A percentile compares a stretch with the other conserved stretches of the same genome.
phyloP scores from a whole-genome alignment of 1,140 invertebrate species.

The Drosophila burlai region DNA sequence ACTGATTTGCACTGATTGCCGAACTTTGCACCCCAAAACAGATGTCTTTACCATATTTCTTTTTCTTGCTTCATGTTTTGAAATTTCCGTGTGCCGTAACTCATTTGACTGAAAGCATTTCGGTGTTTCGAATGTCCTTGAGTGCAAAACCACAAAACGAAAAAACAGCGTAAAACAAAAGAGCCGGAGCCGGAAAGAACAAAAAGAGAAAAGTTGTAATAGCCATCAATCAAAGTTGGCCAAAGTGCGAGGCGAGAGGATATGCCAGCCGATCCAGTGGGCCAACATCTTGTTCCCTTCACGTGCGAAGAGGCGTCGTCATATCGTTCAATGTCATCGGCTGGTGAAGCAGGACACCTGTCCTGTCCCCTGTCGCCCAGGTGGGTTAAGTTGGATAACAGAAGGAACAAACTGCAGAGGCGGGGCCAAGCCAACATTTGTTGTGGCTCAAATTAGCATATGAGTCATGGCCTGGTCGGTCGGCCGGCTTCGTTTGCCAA shows the following conservation, averaged over 20 bases:
- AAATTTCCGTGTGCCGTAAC: constrained; percentile 34
- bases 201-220: constrained; percentile 53
- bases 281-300: constrained; percentile 27
- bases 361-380: constrained; percentile 20
- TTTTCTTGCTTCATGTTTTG: constrained; percentile 6
- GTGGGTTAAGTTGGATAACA: constrained; percentile 27
- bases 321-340: constrained; percentile 65
- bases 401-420: background rate
- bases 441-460: constrained; percentile 74
- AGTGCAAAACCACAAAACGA: constrained; percentile 33
- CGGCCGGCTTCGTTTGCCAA: constrained; percentile 49
- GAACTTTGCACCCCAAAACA: constrained; percentile 31
- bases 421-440: constrained; percentile 42
- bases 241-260: background rate
- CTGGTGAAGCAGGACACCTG: constrained; percentile 59
- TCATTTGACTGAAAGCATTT: constrained; percentile 82
- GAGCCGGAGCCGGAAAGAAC: constrained; percentile 14
- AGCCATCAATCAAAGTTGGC: constrained; percentile 54
- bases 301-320: constrained; percentile 24
- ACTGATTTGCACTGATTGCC: constrained; percentile 50
- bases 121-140: constrained; percentile 61
- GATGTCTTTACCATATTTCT: constrained; percentile 11
- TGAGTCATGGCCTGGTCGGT: constrained; percentile 56
- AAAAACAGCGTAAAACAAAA: constrained; percentile 25
- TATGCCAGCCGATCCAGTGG: constrained; percentile 7